Conservation (phyloP, 1,140 invertebrate genomes). For the Cryptotermes secundus region DNA sequence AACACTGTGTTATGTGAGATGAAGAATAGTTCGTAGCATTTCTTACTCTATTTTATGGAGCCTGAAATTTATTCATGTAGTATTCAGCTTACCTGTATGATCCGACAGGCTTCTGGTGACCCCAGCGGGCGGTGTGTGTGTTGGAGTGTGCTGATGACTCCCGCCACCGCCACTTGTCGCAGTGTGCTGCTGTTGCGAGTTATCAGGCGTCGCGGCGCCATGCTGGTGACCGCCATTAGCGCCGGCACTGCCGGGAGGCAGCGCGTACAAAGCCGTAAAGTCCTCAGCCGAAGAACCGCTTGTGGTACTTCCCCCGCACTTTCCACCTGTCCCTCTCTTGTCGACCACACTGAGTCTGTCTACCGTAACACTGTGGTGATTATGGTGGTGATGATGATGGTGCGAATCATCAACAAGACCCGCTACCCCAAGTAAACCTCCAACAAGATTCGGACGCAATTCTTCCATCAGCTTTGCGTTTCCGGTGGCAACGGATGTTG, state of each 20-base stretch:
- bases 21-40: too few relatives aligned
- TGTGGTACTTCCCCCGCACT: conserved; percentile 61
- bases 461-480: conserved; percentile 69
- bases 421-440: conserved; percentile 70
- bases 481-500: conserved; percentile 52
- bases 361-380: conserved; percentile 38
- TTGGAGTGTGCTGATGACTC: conserved; percentile 56
- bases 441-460: conserved; percentile 73
- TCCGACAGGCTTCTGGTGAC: conserved; percentile 47
- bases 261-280: conserved; percentile 70
- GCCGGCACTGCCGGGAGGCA: conserved; percentile 38
- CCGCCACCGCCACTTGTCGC: conserved; percentile 25
- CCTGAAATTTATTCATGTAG: too few relatives aligned
- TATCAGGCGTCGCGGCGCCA: conserved; percentile 28
- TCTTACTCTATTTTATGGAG: too few relatives aligned
- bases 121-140: conserved; percentile 58
- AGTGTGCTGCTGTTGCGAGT: neutral
- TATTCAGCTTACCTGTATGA: conserved; percentile 11
- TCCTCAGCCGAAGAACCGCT: conserved; percentile 73
- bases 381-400: conserved; percentile 52
- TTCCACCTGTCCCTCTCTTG: conserved; percentile 52
- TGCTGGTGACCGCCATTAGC: neutral
- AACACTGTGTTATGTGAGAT: too few relatives aligned
- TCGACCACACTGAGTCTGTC: conserved; percentile 47
- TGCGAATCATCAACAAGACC: conserved; percentile 73